phyloP scores from a whole-genome alignment of 2,888 invertebrate genomes.

The Sinelater perroti region DNA sequence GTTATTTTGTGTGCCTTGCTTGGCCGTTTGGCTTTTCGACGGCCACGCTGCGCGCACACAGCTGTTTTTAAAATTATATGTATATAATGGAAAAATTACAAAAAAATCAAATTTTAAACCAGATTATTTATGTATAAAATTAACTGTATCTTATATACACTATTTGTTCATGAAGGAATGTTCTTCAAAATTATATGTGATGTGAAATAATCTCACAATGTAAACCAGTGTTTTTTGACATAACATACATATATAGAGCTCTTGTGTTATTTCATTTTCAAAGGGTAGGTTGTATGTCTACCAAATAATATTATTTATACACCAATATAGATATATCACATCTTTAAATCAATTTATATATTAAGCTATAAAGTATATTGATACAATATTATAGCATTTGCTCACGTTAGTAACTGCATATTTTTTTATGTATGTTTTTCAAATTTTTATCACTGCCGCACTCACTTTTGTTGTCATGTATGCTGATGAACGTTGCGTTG shows the following conservation, averaged over 20 bases:
- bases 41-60: constrained; percentile 49
- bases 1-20: constrained; percentile 59
- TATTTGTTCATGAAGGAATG: constrained; percentile 50
- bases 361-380: constrained; percentile 37
- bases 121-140: constrained; percentile 61
- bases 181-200: constrained; percentile 61
- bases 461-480: constrained; percentile 8
- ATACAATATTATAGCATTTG: constrained; percentile 41
- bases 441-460: constrained; percentile 18
- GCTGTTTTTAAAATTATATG: constrained; percentile 62
- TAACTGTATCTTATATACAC: constrained; percentile 59
- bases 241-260: no score
- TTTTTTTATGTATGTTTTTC: constrained; percentile 30
- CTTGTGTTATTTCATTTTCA: constrained; percentile 49
- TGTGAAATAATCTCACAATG: constrained; percentile 60
- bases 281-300: constrained; percentile 53
- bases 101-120: constrained; percentile 58
- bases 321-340: constrained; percentile 41
- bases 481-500: neutral
- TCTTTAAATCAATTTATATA: constrained; percentile 23
- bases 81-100: constrained; percentile 59
- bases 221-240: constrained; percentile 49
- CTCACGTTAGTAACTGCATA: constrained; percentile 56
- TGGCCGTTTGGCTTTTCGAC: constrained; percentile 45
- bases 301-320: constrained; percentile 55